Evolutionary conservation across 2,113 vertebrate genomes (phyloP), one percentile per base, ranked within the genome.

Genomic region (Trochalopteron elliotii): DNA sequence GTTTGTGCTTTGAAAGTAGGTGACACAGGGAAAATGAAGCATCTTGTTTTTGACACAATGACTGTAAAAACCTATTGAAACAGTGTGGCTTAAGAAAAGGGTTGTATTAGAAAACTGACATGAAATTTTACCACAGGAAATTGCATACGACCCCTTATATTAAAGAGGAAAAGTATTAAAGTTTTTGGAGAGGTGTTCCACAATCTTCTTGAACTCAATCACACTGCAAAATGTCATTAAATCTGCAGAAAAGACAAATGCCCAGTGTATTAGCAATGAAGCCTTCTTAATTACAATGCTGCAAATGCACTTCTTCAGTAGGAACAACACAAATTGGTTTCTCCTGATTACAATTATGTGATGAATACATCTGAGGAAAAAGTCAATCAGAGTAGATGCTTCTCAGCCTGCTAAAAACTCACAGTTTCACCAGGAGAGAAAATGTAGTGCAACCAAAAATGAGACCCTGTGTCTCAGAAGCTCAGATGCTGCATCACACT

Each of bases 341-440:
- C 33, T 89, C 42, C 83, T 96, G 84, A 93, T 96, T 97, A 89
- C 77, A 93, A 87, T 94, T 93, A 94, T 49, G 24, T 42, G 56
- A 84, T 90, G 68, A 97, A 88, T 94, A 92, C 63, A 86, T 90
- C 86, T 83, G 74, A 96, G 77, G 67, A 91, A 94, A 93, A 96
- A 94, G 91, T 85, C 89, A 95, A 77, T 83, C 90, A 95, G 50
- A 61, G 70, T 8, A 86, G 68, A 59, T 55, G 28, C 11, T 96
- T 81, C 47, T 64, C n/a, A 79, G 56, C 28, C 39, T 77, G 22
- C 37, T 74, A 72, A 84, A 93, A 88, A 13, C n/a, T 4, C 8
- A 8, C 47, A 27, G 19, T 90, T 96, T 90, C 21, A 16, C 10
- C 9, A 10, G n/a, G 28, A 90, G n/a, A 64, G 49, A 91, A 90